Base-by-base conservation (phyloP, 2,797 vertebrate species). In the Vipera ursinii region DNA sequence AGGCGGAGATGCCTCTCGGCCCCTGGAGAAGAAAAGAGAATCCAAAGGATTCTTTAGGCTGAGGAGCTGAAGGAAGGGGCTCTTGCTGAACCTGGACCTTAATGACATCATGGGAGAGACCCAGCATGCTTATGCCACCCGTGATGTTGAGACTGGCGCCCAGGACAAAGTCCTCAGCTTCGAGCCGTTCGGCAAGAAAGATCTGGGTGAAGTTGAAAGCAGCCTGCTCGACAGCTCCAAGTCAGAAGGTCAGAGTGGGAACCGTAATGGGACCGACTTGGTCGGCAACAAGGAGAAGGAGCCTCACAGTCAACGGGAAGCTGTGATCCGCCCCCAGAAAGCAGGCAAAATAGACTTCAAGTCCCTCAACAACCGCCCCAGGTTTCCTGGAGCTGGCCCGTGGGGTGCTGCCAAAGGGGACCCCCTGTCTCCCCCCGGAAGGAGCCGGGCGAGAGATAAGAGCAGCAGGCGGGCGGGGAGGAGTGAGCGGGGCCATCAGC, bases 31-130 rank as follows among this genome's bases (percentile, higher is more conserved):
- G 0, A 14, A 93, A 97, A 97, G 96, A 98, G 94, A 96, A 98
- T 98, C 98, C 96, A 97, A 95, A 94, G 98, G 96, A 97, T 96
- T 32, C 92, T 92, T 97, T 96, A 97, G 97, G 97, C 97, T 95
- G 55, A 96, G 96, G 95, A 95, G 96, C 98, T 97, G 98, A 98
- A 69, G 94, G 93, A 94, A 86, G 63, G 57, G 61, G 96, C 90
- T 93, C 93, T 95, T 95, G 89, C 14, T 97, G 98, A 98, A 78
- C 32, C 96, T 86, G 17, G 78, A 61, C 93, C 94, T 92, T 56
- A 91, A 38, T 94, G 98, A 97, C 98, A 99, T 98, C 98, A 98
- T 98, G 96, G 98, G 98, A 98, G 98, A 99, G 97, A 98, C 98
- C 97, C 98, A 98, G 97, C 98, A 97, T 97, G 97, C 96, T 95